These are phyloP conservation scores for Beaufortia kweichowensis DNA, from an alignment of 2,113 vertebrate genomes.

Conservation along the genomic window DNA sequence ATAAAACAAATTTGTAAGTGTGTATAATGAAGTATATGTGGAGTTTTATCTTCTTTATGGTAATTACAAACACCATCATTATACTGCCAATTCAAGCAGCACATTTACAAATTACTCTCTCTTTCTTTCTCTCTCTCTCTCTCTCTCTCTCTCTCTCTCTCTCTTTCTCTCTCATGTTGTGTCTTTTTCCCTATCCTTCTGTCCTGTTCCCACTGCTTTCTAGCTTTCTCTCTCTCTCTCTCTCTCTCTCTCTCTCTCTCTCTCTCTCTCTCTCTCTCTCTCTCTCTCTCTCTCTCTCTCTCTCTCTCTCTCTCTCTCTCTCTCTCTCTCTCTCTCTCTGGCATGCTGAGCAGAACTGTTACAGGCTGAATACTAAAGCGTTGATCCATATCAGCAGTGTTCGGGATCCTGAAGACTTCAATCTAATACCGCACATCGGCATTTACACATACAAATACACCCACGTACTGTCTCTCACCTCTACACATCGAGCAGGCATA, in stretches of 20 bases:
- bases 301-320: neutral
- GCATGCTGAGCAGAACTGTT: slow-evolving; percentile 32
- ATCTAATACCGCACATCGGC: slow-evolving; percentile 2
- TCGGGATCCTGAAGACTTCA: slow-evolving; percentile 28
- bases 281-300: neutral
- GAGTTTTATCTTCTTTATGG: no score
- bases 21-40: no score
- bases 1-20: neutral
- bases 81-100: slow-evolving; percentile 33
- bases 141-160: neutral
- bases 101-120: slow-evolving; percentile 25
- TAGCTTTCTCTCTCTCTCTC: slow-evolving; percentile 9
- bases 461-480: neutral
- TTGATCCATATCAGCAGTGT: slow-evolving; percentile 41
- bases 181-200: slow-evolving; percentile 21
- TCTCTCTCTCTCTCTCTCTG: neutral
- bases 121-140: neutral
- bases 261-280: neutral
- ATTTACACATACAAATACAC: slow-evolving; percentile 27
- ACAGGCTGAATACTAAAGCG: slow-evolving; percentile 46
- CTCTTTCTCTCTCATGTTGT: neutral
- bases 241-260: neutral
- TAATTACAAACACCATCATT: slow-evolving; percentile 50
- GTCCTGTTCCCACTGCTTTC: neutral
- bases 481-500: neutral